Conservation (phyloP, 2,888 invertebrate genomes). For the Yponomeuta evonymella region DNA sequence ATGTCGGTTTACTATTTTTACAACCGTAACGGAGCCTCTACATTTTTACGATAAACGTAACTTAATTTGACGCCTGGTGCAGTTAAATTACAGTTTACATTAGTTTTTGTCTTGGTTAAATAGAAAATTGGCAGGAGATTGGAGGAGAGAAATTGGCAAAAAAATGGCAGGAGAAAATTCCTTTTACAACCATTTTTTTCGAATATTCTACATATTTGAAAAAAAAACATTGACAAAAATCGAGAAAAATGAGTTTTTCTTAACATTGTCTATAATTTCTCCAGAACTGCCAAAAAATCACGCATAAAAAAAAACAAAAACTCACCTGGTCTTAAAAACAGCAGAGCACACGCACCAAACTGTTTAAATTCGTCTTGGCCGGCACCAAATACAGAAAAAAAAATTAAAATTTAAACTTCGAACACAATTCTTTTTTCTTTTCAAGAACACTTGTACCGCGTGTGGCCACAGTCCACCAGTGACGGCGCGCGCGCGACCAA, state of each 20-base stretch:
- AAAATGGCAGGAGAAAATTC: too few relatives aligned
- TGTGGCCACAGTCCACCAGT: constrained; percentile 17
- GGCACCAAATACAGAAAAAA: constrained; percentile 12
- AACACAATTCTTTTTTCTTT: constrained; percentile 13
- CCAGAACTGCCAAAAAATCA: background rate
- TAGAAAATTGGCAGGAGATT: too few relatives aligned
- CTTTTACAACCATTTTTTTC: too few relatives aligned
- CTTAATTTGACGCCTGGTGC: background rate
- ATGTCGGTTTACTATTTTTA: background rate
- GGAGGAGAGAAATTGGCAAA: too few relatives aligned
- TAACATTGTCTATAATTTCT: background rate
- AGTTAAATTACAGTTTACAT: background rate
- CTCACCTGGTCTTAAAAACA: background rate
- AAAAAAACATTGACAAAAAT: too few relatives aligned
- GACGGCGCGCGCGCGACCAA: constrained; percentile 43
- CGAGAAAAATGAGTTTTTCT: too few relatives aligned
- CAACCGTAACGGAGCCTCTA: background rate
- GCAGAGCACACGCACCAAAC: constrained; percentile 18
- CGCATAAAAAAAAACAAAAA: background rate
- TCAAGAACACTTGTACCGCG: constrained; percentile 20
- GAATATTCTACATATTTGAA: too few relatives aligned
- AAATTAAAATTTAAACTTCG: constrained; percentile 17
- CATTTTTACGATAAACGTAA: background rate
- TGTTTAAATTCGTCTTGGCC: constrained; percentile 22
- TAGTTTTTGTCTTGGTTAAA: background rate